Evolutionary conservation across 2,888 invertebrate genomes (phyloP).

Genomic region (Iselma pallidipennis): DNA sequence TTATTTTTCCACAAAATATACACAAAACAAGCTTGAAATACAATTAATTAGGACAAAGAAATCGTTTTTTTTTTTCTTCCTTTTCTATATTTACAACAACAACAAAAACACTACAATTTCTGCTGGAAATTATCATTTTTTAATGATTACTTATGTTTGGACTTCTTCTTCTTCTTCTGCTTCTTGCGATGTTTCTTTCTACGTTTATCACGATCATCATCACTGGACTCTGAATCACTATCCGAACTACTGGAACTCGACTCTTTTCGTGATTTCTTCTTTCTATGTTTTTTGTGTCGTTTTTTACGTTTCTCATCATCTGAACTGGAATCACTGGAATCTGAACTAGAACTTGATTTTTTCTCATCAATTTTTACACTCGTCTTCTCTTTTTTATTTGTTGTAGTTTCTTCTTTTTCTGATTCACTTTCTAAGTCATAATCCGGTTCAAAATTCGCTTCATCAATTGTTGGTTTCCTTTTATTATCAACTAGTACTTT

Average conservation of each 20-base stretch:
- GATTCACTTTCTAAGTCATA: conserved; percentile 71
- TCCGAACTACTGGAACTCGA: conserved; percentile 68
- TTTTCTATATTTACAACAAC: neutral
- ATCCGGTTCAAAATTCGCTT: conserved; percentile 75
- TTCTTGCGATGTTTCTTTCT: conserved; percentile 73
- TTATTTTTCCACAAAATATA: conserved; percentile 11
- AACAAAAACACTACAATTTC: neutral
- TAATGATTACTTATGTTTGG: conserved; percentile 59
- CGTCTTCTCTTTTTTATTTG: conserved; percentile 53
- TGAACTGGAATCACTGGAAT: conserved; percentile 48
- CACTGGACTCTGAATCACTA: conserved; percentile 66
- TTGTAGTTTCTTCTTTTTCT: conserved; percentile 61
- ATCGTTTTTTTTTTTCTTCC: no score
- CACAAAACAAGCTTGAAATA: neutral
- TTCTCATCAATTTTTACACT: conserved; percentile 45
- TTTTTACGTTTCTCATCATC: conserved; percentile 51
- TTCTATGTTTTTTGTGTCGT: conserved; percentile 53
- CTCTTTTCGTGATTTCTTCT: conserved; percentile 64
- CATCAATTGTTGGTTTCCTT: conserved; percentile 71
- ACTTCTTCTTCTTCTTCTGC: conserved; percentile 75
- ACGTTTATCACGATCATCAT: conserved; percentile 69
- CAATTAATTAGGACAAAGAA: neutral
- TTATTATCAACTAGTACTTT: conserved; percentile 45
- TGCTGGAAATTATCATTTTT: neutral
- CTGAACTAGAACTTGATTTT: conserved; percentile 53